Percentiles rank a stretch among this genome's conserved stretches.
Evolutionary conservation across 2,888 invertebrate species (phyloP).

Genomic region (Zele albiditarsus): DNA sequence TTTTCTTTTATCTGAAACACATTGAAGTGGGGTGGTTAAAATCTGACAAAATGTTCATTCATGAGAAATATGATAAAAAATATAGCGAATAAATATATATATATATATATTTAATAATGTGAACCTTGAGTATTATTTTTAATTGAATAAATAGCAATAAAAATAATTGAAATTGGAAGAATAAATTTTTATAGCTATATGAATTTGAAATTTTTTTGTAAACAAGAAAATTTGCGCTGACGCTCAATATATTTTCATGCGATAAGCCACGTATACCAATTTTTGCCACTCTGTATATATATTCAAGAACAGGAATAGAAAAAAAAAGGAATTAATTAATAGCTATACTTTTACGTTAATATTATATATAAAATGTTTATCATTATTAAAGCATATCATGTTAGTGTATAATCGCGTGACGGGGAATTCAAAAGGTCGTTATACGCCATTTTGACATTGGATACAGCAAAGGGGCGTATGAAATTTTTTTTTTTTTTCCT

Average conservation of each 20-base stretch:
- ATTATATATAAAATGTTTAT: neutral
- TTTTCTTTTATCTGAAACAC: slow-evolving; percentile 29
- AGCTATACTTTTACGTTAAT: neutral
- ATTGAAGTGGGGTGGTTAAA: neutral
- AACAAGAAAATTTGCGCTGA: slow-evolving; percentile 1
- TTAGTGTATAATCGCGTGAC: too few species aligned
- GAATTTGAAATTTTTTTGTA: neutral
- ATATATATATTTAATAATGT: neutral
- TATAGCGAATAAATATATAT: neutral
- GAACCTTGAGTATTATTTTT: too few species aligned
- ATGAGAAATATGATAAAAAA: neutral
- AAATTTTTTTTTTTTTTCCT: too few species aligned
- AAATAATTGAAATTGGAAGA: too few species aligned
- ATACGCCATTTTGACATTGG: too few species aligned
- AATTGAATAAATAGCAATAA: too few species aligned
- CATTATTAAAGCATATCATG: neutral
- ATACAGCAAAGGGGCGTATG: too few species aligned
- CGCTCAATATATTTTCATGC: neutral
- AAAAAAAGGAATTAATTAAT: neutral
- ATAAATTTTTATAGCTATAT: neutral
- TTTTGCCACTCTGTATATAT: neutral
- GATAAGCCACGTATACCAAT: neutral
- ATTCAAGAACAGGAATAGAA: neutral
- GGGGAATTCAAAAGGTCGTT: too few species aligned
- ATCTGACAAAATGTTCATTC: neutral